These are phyloP conservation scores for Cyclina sinensis DNA, from an alignment of 1,140 invertebrate species.

Conservation along the genomic window DNA sequence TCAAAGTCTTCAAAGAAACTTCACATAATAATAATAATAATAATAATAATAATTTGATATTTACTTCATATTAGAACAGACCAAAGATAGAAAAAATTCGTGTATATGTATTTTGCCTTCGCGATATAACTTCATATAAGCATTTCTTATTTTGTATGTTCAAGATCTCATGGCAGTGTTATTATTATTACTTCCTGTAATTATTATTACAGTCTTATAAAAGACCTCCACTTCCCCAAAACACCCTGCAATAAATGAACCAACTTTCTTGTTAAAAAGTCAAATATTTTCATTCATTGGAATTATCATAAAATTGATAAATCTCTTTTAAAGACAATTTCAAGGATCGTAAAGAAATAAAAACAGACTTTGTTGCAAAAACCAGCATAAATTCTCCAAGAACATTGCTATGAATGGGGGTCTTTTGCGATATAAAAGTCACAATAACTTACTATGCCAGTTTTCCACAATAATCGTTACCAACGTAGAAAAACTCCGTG, in stretches of 20 bases:
- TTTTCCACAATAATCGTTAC: not conserved
- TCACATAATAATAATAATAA: too few species aligned
- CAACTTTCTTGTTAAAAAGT: not conserved
- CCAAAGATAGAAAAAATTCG: not conserved
- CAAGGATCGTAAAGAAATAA: slow-evolving; percentile 39
- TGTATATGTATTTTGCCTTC: not conserved
- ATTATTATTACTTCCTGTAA: not conserved
- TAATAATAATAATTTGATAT: too few species aligned
- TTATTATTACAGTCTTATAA: not conserved
- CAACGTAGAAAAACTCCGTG: slow-evolving; percentile 44
- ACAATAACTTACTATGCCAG: not conserved
- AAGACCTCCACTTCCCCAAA: not conserved
- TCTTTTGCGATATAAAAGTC: slow-evolving; percentile 36
- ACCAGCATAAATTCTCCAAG: slow-evolving; percentile 43
- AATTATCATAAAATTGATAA: slow-evolving; percentile 37
- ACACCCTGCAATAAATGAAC: not conserved
- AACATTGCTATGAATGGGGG: not conserved
- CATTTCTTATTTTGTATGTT: too few species aligned
- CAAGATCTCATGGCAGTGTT: not conserved
- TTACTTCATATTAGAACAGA: too few species aligned
- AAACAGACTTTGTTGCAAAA: slow-evolving; percentile 25
- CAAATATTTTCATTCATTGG: slow-evolving; percentile 18
- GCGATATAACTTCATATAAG: too few species aligned
- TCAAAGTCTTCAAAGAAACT: too few species aligned
- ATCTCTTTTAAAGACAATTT: slow-evolving; percentile 60